Conservation (phyloP, 2,797 vertebrate genomes). For the Avahi laniger region DNA sequence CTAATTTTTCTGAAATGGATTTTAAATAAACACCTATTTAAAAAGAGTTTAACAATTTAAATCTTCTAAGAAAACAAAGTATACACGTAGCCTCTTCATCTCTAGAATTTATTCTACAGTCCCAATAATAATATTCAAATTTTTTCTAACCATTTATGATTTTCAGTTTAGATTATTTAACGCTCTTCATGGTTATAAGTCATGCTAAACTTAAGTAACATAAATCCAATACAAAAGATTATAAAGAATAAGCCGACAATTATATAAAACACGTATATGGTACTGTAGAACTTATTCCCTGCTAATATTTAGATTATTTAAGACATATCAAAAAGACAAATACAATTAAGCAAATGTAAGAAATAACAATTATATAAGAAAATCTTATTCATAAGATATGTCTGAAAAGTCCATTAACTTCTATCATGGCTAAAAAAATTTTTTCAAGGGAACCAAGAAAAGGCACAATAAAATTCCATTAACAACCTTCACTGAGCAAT, state of each 20-base stretch:
- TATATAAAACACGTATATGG: background rate
- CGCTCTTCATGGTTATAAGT: background rate
- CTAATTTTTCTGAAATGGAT: background rate
- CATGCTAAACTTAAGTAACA: conserved; percentile 23
- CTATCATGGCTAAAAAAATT: background rate
- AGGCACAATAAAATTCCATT: conserved; percentile 1
- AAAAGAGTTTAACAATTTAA: background rate
- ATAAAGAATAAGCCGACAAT: background rate
- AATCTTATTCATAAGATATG: background rate
- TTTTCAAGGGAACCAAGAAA: background rate
- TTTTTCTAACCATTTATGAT: background rate
- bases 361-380: conserved; percentile 21
- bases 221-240: background rate
- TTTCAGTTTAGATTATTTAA: background rate
- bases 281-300: background rate
- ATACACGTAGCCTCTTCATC: background rate
- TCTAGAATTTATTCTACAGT: background rate
- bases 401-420: background rate
- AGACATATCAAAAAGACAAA: conserved; percentile 9
- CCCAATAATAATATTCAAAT: background rate
- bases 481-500: background rate
- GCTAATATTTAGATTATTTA: conserved; percentile 5
- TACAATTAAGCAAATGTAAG: background rate
- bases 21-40: conserved; percentile 37
- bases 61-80: conserved; percentile 29